Percentiles rank a stretch among this genome's conserved stretches.
These are phyloP conservation scores for Hirtodrosophila trivittata DNA, from an alignment of 2,888 invertebrate genomes.

Conservation along the genomic window DNA sequence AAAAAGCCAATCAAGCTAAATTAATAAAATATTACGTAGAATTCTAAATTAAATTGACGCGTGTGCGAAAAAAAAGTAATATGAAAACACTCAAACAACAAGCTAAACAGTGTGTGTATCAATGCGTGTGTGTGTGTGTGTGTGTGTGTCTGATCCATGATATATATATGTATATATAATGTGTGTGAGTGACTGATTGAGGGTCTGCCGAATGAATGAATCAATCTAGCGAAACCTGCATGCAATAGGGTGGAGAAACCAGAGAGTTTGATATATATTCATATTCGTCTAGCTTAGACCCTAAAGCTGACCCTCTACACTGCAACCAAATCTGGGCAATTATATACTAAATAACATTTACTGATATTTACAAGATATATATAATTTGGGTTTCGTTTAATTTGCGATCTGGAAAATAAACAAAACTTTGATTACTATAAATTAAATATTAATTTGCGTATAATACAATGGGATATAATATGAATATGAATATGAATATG, in stretches of 20 bases:
- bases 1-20: slow-evolving; percentile 78
- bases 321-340: no score
- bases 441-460: no score
- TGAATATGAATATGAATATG: no score
- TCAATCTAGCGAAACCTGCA: slow-evolving; percentile 29
- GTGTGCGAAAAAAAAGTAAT: slow-evolving; percentile 63
- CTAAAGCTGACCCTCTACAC: no score
- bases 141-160: neutral
- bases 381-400: no score
- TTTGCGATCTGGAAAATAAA: no score
- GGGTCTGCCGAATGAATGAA: slow-evolving; percentile 9
- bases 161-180: neutral
- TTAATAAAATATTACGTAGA: slow-evolving; percentile 78
- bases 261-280: no score
- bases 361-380: no score
- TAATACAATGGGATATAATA: no score
- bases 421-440: no score
- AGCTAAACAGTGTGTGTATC: slow-evolving; percentile 5
- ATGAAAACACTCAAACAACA: slow-evolving; percentile 21
- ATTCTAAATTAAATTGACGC: slow-evolving; percentile 78
- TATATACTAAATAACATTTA: no score
- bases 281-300: no score
- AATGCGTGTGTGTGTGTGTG: slow-evolving; percentile 1
- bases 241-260: slow-evolving; percentile 6
- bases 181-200: slow-evolving; percentile 10